A percentile compares a stretch with the other conserved stretches of the same genome.
These are phyloP conservation scores for Alsophila aescularia DNA, from an alignment of 2,888 invertebrate species.

Conservation along the genomic window DNA sequence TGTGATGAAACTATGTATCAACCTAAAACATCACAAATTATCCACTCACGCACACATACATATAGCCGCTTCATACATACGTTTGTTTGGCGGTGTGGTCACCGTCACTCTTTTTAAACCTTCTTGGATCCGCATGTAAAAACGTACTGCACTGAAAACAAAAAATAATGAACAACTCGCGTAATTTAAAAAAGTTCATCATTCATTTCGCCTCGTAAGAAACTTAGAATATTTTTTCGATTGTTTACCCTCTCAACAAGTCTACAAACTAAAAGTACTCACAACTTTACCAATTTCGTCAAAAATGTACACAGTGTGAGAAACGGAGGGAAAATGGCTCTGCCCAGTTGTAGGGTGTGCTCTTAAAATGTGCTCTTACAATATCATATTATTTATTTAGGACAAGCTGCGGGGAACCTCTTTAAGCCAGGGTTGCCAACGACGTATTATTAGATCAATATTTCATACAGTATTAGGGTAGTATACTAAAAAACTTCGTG, in stretches of 20 bases:
- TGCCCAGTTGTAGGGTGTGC: constrained; percentile 25
- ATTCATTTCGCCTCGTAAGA: background rate
- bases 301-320: constrained; percentile 46
- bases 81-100: too few species aligned
- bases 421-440: constrained; percentile 45
- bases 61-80: too few species aligned
- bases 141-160: too few species aligned
- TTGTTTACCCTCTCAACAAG: constrained; percentile 13
- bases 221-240: constrained; percentile 1
- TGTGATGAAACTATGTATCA: too few species aligned
- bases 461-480: background rate
- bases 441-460: background rate
- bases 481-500: too few species aligned
- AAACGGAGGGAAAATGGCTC: constrained; percentile 29
- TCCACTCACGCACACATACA: too few species aligned
- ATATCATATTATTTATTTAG: constrained; percentile 65
- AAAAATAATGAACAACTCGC: too few species aligned
- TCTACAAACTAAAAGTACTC: constrained; percentile 15
- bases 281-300: constrained; percentile 54
- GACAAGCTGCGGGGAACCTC: constrained; percentile 39
- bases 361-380: constrained; percentile 52
- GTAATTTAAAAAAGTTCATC: too few species aligned
- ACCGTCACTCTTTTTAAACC: too few species aligned
- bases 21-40: too few species aligned
- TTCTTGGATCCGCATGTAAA: too few species aligned